These are phyloP conservation scores for Pseudochaenichthys georgianus DNA, from an alignment of 2,797 vertebrate genomes.

Conservation along the genomic window DNA sequence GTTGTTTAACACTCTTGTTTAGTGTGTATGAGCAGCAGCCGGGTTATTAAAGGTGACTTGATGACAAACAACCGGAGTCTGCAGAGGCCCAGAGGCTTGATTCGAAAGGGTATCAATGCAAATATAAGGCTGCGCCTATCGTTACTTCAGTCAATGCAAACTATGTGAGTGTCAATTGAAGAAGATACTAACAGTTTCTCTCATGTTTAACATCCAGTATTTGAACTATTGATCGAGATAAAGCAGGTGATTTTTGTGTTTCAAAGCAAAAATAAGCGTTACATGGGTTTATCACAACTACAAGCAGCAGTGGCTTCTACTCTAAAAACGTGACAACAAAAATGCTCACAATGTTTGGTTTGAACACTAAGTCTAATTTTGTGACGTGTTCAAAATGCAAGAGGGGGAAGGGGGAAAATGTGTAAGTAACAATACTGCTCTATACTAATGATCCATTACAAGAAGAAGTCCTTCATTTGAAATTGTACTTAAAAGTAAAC, in stretches of 20 bases:
- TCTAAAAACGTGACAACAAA: background rate
- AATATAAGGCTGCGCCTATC: constrained; percentile 44
- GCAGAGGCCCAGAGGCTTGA: constrained; percentile 69
- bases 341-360: background rate
- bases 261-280: constrained; percentile 16
- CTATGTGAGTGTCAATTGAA: constrained; percentile 11
- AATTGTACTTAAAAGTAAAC: background rate
- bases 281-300: constrained; percentile 4
- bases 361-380: background rate
- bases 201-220: constrained; percentile 1
- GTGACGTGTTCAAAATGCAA: background rate
- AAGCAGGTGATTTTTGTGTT: too few species aligned
- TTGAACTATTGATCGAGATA: background rate
- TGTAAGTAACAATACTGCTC: background rate
- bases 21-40: constrained; percentile 74
- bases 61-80: constrained; percentile 78
- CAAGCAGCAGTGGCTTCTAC: background rate
- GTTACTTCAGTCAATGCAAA: constrained; percentile 37
- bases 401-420: background rate
- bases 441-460: background rate
- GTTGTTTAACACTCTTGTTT: constrained; percentile 77
- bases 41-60: constrained; percentile 76
- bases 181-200: background rate
- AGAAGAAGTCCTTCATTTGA: background rate
- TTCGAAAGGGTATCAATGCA: constrained; percentile 70